Percentiles rank a stretch among this genome's conserved stretches.
phyloP scores from a whole-genome alignment of 2,113 vertebrate genomes.

The Sula dactylatra region DNA sequence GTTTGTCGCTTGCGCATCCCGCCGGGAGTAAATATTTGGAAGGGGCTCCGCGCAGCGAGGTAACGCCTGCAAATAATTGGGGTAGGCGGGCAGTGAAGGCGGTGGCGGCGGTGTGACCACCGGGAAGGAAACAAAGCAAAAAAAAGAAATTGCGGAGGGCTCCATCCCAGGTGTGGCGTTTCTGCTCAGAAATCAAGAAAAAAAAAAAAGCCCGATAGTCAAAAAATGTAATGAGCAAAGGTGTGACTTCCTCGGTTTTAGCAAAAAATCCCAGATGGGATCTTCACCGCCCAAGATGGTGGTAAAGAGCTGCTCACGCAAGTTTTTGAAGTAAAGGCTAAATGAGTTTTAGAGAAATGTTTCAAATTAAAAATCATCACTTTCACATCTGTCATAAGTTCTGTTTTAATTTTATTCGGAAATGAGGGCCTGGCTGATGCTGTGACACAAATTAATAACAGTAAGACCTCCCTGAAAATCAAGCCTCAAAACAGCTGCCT shows the following conservation, averaged over 20 bases:
- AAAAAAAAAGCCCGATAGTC: accelerated
- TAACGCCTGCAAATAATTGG: accelerated
- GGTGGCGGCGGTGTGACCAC: too few species aligned
- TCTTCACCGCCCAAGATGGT: not conserved
- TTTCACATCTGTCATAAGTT: not conserved
- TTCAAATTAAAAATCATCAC: not conserved
- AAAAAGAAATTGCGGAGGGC: accelerated
- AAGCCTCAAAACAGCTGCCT: not conserved
- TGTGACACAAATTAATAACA: not conserved
- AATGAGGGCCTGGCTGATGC: not conserved
- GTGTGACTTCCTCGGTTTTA: not conserved
- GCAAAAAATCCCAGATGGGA: not conserved
- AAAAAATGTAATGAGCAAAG: accelerated
- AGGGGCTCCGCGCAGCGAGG: not conserved
- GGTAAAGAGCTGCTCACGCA: accelerated
- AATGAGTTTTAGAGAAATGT: not conserved
- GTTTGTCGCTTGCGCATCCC: not conserved
- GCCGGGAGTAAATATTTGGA: accelerated
- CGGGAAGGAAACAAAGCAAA: not conserved
- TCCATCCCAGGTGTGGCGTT: not conserved
- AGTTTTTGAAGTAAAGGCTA: not conserved
- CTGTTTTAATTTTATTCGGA: not conserved
- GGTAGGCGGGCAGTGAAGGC: not conserved
- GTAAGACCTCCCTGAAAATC: not conserved
- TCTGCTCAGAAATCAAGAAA: not conserved